Base-by-base conservation (phyloP, 2,888 invertebrate species). In the Andrena minutula region DNA sequence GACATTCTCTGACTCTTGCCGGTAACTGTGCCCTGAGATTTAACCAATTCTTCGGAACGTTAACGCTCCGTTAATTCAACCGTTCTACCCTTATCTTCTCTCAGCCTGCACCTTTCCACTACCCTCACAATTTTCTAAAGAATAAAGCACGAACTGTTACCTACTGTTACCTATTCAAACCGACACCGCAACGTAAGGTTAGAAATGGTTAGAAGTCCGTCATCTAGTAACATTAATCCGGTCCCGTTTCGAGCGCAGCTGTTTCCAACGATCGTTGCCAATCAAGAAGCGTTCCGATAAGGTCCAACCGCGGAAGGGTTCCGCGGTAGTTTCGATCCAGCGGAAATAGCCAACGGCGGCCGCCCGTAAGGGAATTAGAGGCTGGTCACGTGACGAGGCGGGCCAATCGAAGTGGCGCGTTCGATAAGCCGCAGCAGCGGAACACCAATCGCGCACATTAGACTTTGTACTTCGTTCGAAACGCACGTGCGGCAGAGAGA, bases 381-480 rank as follows among this genome's bases (percentile, higher is more conserved):
- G 63, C 51, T n/a, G 47, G 53, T 83, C 81, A 77, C 78, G 68
- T 78, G 73, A 77, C 23, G 0, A 10, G 7, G 20, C 3, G 0
- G 23, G 2, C 82, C 82, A 77, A 75, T 82, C 35, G 32, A 20
- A 49, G 56, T 2, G 0, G 1, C 1, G 2, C 12, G 49, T 47
- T 47, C 20, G 60, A 66, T 63, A 65, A 56, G 58, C 61, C n/a
- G 53, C 66, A 66, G 16, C 28, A 35, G 16, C 2, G 12, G 56
- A 5, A 5, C 35, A 64, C 85, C 86, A 85, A 86, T 86, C 69
- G 4, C 5, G 47, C 35, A 47, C 63, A 68, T 68, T 77, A 86
- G 82, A 88, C 89, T 90, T 91, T 86, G 89, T 90, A 89, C 90
- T 82, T 83, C 85, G 84, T 89, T 88, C 90, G 89, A 91, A 91